Percentiles rank a stretch among this genome's conserved stretches.
Conservation (phyloP, 2,113 vertebrate species). For the Chlamydotis undulata region DNA sequence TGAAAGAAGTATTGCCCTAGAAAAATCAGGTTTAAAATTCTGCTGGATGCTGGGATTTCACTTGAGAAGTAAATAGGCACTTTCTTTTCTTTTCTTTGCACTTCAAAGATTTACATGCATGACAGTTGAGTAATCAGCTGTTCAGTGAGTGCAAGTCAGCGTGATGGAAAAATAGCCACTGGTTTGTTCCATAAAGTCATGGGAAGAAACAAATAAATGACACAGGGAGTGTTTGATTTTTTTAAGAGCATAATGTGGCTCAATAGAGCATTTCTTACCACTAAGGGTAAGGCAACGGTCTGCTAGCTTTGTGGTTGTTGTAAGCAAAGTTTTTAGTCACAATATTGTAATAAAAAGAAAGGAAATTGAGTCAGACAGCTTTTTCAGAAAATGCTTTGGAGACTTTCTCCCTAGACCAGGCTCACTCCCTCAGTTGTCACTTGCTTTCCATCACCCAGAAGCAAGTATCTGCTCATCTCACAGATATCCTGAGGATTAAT, state of each 20-base stretch:
- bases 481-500: not conserved
- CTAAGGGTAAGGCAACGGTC: not conserved
- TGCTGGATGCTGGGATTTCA: not conserved
- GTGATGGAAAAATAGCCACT: not conserved
- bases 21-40: constrained; percentile 41
- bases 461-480: not conserved
- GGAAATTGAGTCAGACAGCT: not conserved
- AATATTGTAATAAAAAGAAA: not conserved
- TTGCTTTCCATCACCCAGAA: constrained; percentile 18
- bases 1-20: constrained; percentile 40
- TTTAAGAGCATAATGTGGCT: not conserved
- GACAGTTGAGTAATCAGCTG: constrained; percentile 17
- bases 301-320: not conserved
- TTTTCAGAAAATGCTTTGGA: not conserved
- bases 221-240: not conserved
- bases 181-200: not conserved
- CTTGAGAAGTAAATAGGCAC: constrained; percentile 24
- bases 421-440: not conserved
- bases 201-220: constrained; percentile 36
- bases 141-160: not conserved
- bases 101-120: constrained; percentile 9
- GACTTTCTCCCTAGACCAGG: not conserved
- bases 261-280: not conserved
- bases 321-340: not conserved
- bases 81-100: constrained; percentile 18